Evolutionary conservation across 2,888 invertebrate genomes (phyloP).

Genomic region (Eumerus sabulonum): DNA sequence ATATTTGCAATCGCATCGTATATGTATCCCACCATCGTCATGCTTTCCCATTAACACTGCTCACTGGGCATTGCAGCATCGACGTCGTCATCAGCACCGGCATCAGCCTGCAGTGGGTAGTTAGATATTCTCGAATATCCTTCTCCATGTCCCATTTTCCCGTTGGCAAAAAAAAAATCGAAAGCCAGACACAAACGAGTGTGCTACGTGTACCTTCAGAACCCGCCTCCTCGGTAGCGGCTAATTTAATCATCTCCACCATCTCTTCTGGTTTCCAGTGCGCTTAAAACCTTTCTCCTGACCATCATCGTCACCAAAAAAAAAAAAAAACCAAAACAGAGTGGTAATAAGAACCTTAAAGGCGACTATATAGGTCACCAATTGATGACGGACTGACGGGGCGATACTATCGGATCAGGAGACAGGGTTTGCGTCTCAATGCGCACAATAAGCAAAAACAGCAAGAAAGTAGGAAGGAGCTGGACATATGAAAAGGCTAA

Average conservation of each 20-base stretch:
- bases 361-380: slow-evolving; percentile 48
- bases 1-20: slow-evolving; percentile 30
- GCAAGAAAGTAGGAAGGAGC: slow-evolving; percentile 8
- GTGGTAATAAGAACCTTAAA: slow-evolving; percentile 22
- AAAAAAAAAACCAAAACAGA: slow-evolving; percentile 55
- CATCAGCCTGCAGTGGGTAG: background rate
- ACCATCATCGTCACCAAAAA: slow-evolving; percentile 26
- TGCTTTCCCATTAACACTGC: slow-evolving; percentile 61
- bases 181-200: slow-evolving; percentile 57
- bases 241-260: slow-evolving; percentile 65
- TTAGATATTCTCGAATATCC: background rate
- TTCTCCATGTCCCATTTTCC: slow-evolving; percentile 29
- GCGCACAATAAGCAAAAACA: background rate
- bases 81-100: slow-evolving; percentile 16
- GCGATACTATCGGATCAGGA: slow-evolving; percentile 23
- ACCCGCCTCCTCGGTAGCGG: slow-evolving; percentile 18
- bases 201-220: slow-evolving; percentile 21
- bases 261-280: slow-evolving; percentile 51
- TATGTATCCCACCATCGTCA: slow-evolving; percentile 24
- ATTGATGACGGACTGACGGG: slow-evolving; percentile 25
- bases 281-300: slow-evolving; percentile 54
- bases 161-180: slow-evolving; percentile 41
- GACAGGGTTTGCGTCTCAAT: too few relatives aligned
- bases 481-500: slow-evolving; percentile 48
- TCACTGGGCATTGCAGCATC: slow-evolving; percentile 2